A percentile compares a stretch with the other conserved stretches of the same genome.
These are phyloP conservation scores for Gambelia wislizenii DNA, from an alignment of 2,797 vertebrate species.

Conservation along the genomic window DNA sequence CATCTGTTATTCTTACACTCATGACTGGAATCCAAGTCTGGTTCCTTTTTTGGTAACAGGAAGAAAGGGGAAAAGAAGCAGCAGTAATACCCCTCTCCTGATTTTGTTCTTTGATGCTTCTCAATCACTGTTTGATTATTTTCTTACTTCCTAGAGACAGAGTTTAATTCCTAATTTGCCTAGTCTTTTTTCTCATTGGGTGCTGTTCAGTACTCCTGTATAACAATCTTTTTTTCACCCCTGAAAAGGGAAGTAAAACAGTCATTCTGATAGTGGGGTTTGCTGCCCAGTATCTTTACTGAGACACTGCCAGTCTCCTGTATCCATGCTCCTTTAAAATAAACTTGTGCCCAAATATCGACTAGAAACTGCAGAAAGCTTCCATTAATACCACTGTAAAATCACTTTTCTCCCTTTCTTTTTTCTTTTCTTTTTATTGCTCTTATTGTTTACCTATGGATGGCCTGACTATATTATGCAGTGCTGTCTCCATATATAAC, in stretches of 20 bases:
- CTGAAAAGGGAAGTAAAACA: background rate
- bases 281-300: background rate
- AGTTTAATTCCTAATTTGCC: background rate
- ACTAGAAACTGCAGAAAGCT: background rate
- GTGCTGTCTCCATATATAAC: constrained; percentile 3
- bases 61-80: no score
- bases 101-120: background rate
- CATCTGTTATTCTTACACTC: background rate
- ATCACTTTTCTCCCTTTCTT: constrained; percentile 2
- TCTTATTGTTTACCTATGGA: background rate
- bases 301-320: background rate
- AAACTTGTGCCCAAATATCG: background rate
- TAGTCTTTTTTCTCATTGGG: background rate
- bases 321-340: background rate
- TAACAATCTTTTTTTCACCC: background rate
- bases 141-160: no score
- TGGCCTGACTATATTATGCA: background rate
- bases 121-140: background rate
- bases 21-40: background rate
- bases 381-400: constrained; percentile 3
- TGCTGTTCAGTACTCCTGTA: background rate
- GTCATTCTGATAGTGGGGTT: background rate
- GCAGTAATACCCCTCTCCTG: background rate
- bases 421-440: constrained; percentile 22
- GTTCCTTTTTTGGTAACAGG: background rate